A percentile compares a stretch with the other conserved stretches of the same genome.
These are phyloP conservation scores for Bradynema listronoti DNA, from an alignment of 1,140 invertebrate genomes.

Conservation along the genomic window DNA sequence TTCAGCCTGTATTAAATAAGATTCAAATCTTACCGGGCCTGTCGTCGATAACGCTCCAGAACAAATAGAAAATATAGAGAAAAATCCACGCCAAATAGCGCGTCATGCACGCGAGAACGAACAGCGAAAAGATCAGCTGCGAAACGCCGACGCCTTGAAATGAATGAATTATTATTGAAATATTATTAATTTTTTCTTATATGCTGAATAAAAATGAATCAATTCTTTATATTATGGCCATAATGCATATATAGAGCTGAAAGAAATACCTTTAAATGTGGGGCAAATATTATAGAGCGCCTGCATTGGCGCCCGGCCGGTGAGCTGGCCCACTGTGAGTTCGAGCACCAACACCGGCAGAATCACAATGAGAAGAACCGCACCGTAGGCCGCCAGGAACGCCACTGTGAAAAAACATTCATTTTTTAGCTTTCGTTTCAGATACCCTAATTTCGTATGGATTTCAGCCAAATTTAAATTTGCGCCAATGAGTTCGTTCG, in stretches of 20 bases:
- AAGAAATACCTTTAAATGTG: conserved; percentile 54
- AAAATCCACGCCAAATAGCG: conserved; percentile 45
- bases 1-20: too few species aligned
- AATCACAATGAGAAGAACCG: conserved; percentile 38
- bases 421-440: too few species aligned
- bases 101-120: conserved; percentile 40
- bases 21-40: conserved; percentile 31
- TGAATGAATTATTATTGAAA: too few species aligned
- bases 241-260: too few species aligned
- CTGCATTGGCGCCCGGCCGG: conserved; percentile 51
- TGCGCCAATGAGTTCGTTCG: too few species aligned
- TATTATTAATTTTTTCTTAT: too few species aligned
- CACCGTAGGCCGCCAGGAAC: conserved; percentile 51
- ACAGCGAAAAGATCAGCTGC: conserved; percentile 52
- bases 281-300: conserved; percentile 56
- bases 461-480: too few species aligned
- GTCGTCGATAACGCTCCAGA: conserved; percentile 52
- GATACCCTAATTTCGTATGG: too few species aligned
- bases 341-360: conserved; percentile 53
- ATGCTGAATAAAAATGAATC: too few species aligned
- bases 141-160: conserved; percentile 50
- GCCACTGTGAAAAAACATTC: conserved; percentile 55
- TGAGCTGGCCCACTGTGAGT: conserved; percentile 51
- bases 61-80: conserved; percentile 52
- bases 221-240: too few species aligned